A percentile compares a stretch with the other conserved stretches of the same genome.
Conservation (phyloP, 2,888 invertebrate species). For the Aphidius colemani region DNA sequence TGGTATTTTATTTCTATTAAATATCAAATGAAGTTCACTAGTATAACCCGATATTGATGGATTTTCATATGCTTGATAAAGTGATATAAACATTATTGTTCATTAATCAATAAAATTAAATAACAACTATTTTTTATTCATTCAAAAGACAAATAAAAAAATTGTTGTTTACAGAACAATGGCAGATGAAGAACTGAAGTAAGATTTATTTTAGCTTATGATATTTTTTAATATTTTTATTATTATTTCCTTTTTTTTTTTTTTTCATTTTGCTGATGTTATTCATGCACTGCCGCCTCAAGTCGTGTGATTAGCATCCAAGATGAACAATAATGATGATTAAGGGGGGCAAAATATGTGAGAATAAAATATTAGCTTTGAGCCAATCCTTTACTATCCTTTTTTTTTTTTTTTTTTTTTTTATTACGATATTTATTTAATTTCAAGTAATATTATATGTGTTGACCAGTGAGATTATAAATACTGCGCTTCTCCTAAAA, state of each 20-base stretch:
- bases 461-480: constrained; percentile 52
- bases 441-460: too few species aligned
- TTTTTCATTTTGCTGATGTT: constrained; percentile 40
- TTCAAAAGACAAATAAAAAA: constrained; percentile 11
- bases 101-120: constrained; percentile 5
- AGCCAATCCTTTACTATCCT: too few species aligned
- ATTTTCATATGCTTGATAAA: constrained; percentile 53
- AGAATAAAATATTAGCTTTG: too few species aligned
- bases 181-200: constrained; percentile 32
- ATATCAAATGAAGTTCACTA: constrained; percentile 50
- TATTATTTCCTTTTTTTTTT: constrained; percentile 49
- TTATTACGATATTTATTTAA: too few species aligned
- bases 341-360: too few species aligned
- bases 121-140: neutral
- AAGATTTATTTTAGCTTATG: constrained; percentile 43
- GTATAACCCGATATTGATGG: constrained; percentile 42
- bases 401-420: too few species aligned
- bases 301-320: constrained; percentile 40
- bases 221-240: constrained; percentile 45
- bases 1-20: constrained; percentile 40
- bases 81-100: constrained; percentile 48
- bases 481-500: constrained; percentile 53
- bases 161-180: constrained; percentile 39
- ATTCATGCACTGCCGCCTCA: constrained; percentile 33
- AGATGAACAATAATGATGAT: constrained; percentile 47